A percentile compares a stretch with the other conserved stretches of the same genome.
Evolutionary conservation across 2,797 vertebrate species (phyloP).

Genomic region (Avahi laniger): DNA sequence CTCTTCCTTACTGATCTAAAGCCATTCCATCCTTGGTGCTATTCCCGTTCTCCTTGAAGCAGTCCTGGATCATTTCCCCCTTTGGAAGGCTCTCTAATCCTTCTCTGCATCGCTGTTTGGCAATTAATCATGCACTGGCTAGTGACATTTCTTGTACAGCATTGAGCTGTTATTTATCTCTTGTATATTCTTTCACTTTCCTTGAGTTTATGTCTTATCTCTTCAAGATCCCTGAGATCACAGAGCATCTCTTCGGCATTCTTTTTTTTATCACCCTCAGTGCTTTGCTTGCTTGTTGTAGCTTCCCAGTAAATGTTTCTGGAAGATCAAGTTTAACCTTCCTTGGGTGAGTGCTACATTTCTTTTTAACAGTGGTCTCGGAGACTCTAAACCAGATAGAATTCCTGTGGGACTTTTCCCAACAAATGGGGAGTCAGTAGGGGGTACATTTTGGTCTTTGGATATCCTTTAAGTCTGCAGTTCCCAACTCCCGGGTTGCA

Average conservation of each 20-base stretch:
- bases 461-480: not conserved
- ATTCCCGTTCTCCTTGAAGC: not conserved
- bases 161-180: not conserved
- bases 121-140: conserved; percentile 2
- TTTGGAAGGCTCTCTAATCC: not conserved
- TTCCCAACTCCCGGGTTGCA: too few relatives aligned
- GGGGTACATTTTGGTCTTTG: not conserved
- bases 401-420: not conserved
- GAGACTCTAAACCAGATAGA: not conserved
- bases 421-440: not conserved
- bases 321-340: conserved; percentile 12
- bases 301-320: conserved; percentile 13
- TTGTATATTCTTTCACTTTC: not conserved
- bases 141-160: not conserved
- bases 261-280: not conserved
- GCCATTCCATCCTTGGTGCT: not conserved
- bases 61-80: not conserved
- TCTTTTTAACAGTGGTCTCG: not conserved
- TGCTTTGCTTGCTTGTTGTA: not conserved
- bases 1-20: not conserved
- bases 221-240: not conserved
- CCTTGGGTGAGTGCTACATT: not conserved
- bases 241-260: not conserved
- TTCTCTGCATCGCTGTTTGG: not conserved
- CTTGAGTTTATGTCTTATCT: not conserved